Evolutionary conservation across 2,888 invertebrate genomes (phyloP).

Genomic region (Pheosia gnoma): DNA sequence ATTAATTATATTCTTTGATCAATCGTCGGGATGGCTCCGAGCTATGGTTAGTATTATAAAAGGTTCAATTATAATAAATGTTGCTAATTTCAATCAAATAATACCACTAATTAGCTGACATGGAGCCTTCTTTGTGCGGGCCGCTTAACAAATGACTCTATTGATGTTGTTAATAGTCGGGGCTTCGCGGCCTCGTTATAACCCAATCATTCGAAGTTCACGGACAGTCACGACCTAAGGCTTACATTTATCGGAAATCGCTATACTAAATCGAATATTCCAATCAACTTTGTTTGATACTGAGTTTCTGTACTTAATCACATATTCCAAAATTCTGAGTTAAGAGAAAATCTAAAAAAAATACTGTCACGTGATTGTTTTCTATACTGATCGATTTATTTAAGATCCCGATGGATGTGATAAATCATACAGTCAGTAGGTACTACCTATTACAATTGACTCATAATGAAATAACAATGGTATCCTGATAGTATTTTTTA

Average conservation of each 20-base stretch:
- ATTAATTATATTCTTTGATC: slow-evolving; percentile 72
- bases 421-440: too few relatives aligned
- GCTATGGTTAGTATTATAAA: slow-evolving; percentile 65
- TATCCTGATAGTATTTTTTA: too few relatives aligned
- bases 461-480: too few relatives aligned
- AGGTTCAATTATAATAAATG: slow-evolving; percentile 78
- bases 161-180: slow-evolving; percentile 76
- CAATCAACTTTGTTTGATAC: background rate
- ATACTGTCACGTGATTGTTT: too few relatives aligned
- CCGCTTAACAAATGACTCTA: slow-evolving; percentile 79
- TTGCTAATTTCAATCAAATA: slow-evolving; percentile 82
- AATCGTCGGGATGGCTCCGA: slow-evolving; percentile 57
- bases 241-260: slow-evolving; percentile 31
- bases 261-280: slow-evolving; percentile 18
- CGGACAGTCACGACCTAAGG: slow-evolving; percentile 57
- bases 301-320: slow-evolving; percentile 3
- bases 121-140: slow-evolving; percentile 71
- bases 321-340: background rate
- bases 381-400: too few relatives aligned
- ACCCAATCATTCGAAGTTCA: slow-evolving; percentile 47
- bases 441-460: too few relatives aligned
- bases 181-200: slow-evolving; percentile 57
- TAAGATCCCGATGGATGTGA: too few relatives aligned
- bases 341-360: too few relatives aligned
- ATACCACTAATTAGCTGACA: slow-evolving; percentile 80